phyloP scores from a whole-genome alignment of 2,888 invertebrate species.

The Dione juno region DNA sequence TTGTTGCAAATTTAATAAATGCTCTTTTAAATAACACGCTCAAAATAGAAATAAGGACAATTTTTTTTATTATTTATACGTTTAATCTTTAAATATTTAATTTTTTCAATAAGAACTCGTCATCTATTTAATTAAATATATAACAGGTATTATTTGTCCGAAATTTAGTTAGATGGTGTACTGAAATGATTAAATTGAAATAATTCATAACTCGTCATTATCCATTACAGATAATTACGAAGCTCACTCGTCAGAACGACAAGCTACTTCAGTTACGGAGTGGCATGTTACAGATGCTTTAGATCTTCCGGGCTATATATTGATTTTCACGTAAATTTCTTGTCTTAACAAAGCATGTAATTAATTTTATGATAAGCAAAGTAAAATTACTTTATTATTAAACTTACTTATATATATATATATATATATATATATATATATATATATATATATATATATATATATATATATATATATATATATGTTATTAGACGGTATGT shows the following conservation, averaged over 20 bases:
- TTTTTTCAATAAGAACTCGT: too few relatives aligned
- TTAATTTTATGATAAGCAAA: neutral
- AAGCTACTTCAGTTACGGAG: neutral
- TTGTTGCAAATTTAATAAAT: conserved; percentile 13
- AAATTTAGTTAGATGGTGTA: neutral
- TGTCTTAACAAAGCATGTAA: neutral
- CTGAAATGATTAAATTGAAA: neutral
- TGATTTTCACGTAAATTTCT: neutral
- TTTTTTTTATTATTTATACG: too few relatives aligned
- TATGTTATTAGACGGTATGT: too few relatives aligned
- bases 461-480: too few relatives aligned
- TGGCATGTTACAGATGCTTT: neutral
- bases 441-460: too few relatives aligned
- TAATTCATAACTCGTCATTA: neutral
- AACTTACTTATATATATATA: too few relatives aligned
- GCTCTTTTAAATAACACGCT: neutral
- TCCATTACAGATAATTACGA: conserved; percentile 8
- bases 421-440: too few relatives aligned
- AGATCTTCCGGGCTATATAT: neutral
- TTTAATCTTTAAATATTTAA: too few relatives aligned
- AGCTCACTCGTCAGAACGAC: conserved; percentile 3
- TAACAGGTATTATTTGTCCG: neutral
- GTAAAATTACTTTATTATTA: too few relatives aligned
- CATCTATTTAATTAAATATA: neutral
- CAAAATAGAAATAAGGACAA: too few relatives aligned